Evolutionary conservation across 1,140 invertebrate species (phyloP), one percentile per base, ranked within the genome.

Genomic region (Pectinophora gossypiella): DNA sequence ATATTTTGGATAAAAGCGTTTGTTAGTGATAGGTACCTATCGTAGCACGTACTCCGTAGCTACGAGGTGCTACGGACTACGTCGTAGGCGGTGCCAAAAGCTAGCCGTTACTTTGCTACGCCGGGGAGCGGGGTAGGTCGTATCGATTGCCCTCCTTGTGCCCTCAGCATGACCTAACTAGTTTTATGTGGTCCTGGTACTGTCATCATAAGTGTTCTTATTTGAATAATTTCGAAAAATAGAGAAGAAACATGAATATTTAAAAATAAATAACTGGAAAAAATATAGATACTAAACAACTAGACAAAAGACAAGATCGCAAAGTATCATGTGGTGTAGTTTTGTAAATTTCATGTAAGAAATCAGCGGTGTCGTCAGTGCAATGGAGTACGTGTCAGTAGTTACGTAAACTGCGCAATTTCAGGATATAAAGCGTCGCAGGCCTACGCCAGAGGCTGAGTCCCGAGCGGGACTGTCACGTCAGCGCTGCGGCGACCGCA

Each of bases 401-500:
- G 54, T 79, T 74, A 71, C 73, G 77, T 77, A 64, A 80, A 64
- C 54, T 58, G 48, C 36, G 59, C 54, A 63, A 57, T 61, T 62
- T 64, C n/a, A 42, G 43, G 42, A 42, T 21, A 35, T 53, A 42
- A 61, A 38, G 54, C 13, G 36, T 42, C 48, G 61, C 57, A 63
- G 27, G 51, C 76, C 49, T 54, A 59, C 65, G 61, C 65, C 54
- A 36, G 22, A 51, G 32, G 32, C 63, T 58, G 63, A 75, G 76
- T 82, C 83, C 81, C 57, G 49, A 54, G 45, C 48, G 73, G 83
- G 79, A 85, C 81, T 85, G 72, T 71, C 69, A 68, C 68, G 74
- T 70, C 73, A 72, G 79, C 69, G 68, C 68, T 76, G 78, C 76
- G 68, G 73, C 59, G 57, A 40, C 21, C 22, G n/a, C 10, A 48